A percentile compares a stretch with the other conserved stretches of the same genome.
Evolutionary conservation across 2,888 invertebrate genomes (phyloP).

Genomic region (Agrypnus murinus): DNA sequence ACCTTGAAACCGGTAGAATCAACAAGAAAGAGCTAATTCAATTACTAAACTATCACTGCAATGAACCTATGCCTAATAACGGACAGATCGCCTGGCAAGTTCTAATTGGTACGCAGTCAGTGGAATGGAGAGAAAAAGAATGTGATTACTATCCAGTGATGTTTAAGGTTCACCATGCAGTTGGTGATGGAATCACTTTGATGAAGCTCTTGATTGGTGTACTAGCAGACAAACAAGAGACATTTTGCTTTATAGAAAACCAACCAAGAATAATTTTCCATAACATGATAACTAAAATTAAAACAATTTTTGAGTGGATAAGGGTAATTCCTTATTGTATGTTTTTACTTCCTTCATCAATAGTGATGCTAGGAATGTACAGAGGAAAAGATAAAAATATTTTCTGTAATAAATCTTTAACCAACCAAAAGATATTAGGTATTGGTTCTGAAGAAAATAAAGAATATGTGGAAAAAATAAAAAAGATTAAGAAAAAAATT

Average conservation of each 20-base stretch:
- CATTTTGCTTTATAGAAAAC: no score
- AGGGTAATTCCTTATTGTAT: no score
- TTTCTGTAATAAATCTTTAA: slow-evolving; percentile 9
- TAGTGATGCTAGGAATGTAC: not conserved
- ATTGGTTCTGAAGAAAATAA: not conserved
- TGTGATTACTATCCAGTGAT: slow-evolving; percentile 67
- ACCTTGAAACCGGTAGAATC: not conserved
- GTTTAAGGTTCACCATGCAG: slow-evolving; percentile 74
- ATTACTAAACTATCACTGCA: slow-evolving; percentile 54
- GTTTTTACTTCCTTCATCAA: not conserved
- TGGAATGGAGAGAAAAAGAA: slow-evolving; percentile 52
- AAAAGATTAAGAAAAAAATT: slow-evolving; percentile 47
- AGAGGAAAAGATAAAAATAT: slow-evolving; percentile 26
- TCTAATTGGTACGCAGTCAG: slow-evolving; percentile 66
- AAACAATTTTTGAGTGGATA: no score
- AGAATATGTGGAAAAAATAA: slow-evolving; percentile 42
- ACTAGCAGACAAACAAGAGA: slow-evolving; percentile 21
- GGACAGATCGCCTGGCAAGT: slow-evolving; percentile 74
- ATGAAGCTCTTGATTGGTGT: slow-evolving; percentile 68
- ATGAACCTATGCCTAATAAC: slow-evolving; percentile 69
- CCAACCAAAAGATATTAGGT: no score
- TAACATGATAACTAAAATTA: no score
- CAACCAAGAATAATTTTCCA: no score
- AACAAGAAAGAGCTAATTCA: not conserved
- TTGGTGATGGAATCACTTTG: slow-evolving; percentile 74